Evolutionary conservation across 1,140 invertebrate species (phyloP), one percentile per base, ranked within the genome.

Genomic region (Lutraria rhynchaena): DNA sequence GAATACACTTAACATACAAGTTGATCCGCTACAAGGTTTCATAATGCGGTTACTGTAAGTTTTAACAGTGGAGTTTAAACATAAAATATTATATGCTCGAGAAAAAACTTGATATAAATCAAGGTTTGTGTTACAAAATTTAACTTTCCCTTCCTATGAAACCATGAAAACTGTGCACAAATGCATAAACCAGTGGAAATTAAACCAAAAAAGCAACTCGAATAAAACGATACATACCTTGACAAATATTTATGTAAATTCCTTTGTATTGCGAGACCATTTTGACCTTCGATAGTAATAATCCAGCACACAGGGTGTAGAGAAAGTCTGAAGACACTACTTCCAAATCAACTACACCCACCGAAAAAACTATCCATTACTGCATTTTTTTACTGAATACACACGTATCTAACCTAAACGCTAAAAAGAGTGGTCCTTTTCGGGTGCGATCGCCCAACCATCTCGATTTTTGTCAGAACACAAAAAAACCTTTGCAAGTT

Each of bases 381-480:
- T 27, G 22, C 9, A 22, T 49, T 49, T 67, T 49, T 67, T 67
- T 24, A 67, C 63, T 49, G 63, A 67, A 67, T 67, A 67, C 63
- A 67, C 63, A 27, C 44, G 37, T 37, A 67, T 17, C 63, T 51
- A 67, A 67, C 63, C 63, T 31, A 29, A 67, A 41, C n/a, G 15
- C 3, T 44, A 3, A 44, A 29, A 67, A 67, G 63, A 67, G 37
- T 29, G 44, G 44, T 31, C 63, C 33, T 67, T 67, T 67, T 67
- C 57, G 73, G 37, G 55, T 60, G 73, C 37, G 44, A 29, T 75
- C 73, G 73, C 57, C 73, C 73, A 75, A 37, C 55, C 73, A 75
- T 75, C 73, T 44, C 55, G 17, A 49, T 75, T 75, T 75, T 75
- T 75, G 58, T 75, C 24, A 41, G 58, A 60, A 60, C 73, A 61